A percentile compares a stretch with the other conserved stretches of the same genome.
Conservation (phyloP, 2,113 vertebrate genomes). For the Aix galericulata region DNA sequence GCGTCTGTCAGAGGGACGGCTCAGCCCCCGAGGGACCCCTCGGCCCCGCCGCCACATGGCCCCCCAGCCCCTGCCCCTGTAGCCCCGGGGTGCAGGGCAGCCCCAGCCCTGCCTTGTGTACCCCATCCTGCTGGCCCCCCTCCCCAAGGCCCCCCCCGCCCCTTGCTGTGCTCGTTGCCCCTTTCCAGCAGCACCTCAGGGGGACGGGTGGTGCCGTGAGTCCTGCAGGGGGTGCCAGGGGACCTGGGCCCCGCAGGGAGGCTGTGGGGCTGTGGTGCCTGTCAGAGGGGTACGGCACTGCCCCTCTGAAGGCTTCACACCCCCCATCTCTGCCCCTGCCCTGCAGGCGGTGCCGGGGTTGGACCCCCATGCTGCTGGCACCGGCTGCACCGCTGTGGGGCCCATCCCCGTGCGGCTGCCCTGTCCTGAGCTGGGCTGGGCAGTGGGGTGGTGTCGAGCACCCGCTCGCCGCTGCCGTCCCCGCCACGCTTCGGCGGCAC, state of each 20-base stretch:
- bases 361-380: background rate
- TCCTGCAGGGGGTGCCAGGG: background rate
- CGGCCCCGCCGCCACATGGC: too few species aligned
- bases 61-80: too few species aligned
- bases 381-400: fast-evolving
- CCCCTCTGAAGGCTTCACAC: background rate
- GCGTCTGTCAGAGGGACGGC: too few species aligned
- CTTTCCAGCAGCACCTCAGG: background rate
- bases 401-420: too few species aligned
- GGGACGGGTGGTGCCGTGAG: background rate
- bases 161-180: background rate
- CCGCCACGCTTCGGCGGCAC: background rate
- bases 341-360: background rate
- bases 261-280: background rate
- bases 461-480: fast-evolving
- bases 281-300: too few species aligned
- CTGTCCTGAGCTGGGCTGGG: too few species aligned
- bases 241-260: background rate
- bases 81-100: too few species aligned
- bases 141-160: background rate
- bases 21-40: too few species aligned
- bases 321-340: background rate
- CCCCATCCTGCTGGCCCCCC: background rate
- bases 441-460: background rate
- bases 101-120: background rate